Evolutionary conservation across 2,888 invertebrate genomes (phyloP).

Genomic region (Leucophenga maculata): DNA sequence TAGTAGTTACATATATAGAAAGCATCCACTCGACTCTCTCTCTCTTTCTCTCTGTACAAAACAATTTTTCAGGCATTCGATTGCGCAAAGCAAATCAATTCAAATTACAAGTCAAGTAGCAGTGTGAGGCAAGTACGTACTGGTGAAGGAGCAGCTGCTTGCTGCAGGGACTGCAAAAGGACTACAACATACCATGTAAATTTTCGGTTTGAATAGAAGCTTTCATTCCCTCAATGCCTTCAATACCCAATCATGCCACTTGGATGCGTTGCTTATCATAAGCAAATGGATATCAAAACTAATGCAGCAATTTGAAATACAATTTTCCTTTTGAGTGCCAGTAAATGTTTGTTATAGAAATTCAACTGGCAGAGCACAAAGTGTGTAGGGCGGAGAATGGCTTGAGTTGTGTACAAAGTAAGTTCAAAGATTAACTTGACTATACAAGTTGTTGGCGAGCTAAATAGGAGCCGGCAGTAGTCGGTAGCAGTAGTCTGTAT

Average conservation of each 20-base stretch:
- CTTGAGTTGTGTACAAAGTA: not conserved
- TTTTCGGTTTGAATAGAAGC: not conserved
- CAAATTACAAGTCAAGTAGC: not conserved
- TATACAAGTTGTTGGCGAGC: not conserved
- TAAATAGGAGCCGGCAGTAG: too few relatives aligned
- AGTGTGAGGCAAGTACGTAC: not conserved
- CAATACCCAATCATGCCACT: constrained; percentile 15
- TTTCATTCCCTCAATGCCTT: too few relatives aligned
- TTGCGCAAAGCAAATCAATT: constrained; percentile 20
- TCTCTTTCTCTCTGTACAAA: not conserved
- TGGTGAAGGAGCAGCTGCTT: not conserved
- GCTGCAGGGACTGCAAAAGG: not conserved
- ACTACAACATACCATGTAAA: not conserved
- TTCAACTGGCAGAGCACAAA: too few relatives aligned
- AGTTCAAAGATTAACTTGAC: constrained; percentile 30
- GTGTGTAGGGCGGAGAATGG: not conserved
- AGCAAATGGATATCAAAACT: constrained; percentile 23
- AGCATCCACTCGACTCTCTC: too few relatives aligned
- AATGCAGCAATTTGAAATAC: constrained; percentile 16
- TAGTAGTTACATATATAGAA: too few relatives aligned
- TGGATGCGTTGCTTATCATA: constrained; percentile 13
- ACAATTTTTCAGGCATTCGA: constrained; percentile 14
- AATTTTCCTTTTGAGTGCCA: constrained; percentile 8
- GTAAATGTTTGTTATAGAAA: not conserved
- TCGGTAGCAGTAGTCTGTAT: too few relatives aligned